Conservation (phyloP, 2,888 invertebrate genomes). For the Hypomecis atomaria region DNA sequence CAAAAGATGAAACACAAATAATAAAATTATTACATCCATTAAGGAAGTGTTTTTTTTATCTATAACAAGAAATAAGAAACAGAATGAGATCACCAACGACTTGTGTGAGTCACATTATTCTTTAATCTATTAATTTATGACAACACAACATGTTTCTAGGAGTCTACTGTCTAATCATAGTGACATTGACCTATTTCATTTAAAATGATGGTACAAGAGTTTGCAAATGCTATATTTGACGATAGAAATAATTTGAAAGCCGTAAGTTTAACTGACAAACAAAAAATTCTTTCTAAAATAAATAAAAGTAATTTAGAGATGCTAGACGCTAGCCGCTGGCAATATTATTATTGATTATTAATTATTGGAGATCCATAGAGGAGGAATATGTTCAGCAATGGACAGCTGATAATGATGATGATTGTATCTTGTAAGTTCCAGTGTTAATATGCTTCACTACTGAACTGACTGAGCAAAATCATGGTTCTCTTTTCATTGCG, state of each 20-base stretch:
- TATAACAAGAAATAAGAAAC: conserved; percentile 34
- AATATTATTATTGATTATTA: too few relatives aligned
- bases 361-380: too few relatives aligned
- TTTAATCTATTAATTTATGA: conserved; percentile 62
- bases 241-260: neutral
- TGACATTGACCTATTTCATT: conserved; percentile 70
- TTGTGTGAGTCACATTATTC: conserved; percentile 67
- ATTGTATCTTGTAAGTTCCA: too few relatives aligned
- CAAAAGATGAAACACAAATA: neutral
- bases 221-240: neutral
- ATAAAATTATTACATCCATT: conserved; percentile 18
- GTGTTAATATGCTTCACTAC: too few relatives aligned
- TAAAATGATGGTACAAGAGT: neutral
- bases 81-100: conserved; percentile 62
- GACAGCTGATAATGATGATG: too few relatives aligned
- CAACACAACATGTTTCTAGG: conserved; percentile 53
- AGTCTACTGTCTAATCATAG: conserved; percentile 54
- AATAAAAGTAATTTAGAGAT: too few relatives aligned
- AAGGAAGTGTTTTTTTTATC: conserved; percentile 54
- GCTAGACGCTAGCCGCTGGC: too few relatives aligned
- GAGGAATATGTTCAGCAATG: too few relatives aligned
- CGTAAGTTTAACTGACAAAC: neutral
- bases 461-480: too few relatives aligned
- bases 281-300: neutral
- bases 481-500: too few relatives aligned